Evolutionary conservation across 1,140 invertebrate species (phyloP).

Genomic region (Hycleus phaleratus): DNA sequence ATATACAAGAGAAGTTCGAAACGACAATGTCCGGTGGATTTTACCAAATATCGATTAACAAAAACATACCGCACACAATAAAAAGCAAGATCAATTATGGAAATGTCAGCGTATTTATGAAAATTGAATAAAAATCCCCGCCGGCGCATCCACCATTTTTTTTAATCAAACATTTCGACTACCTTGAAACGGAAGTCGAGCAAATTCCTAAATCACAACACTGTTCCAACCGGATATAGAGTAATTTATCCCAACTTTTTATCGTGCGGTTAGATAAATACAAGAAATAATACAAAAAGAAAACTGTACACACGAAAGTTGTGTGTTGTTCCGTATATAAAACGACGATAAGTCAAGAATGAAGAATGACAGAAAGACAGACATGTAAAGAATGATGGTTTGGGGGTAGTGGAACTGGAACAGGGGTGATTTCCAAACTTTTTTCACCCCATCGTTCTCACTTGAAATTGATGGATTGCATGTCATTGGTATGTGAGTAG

Average conservation of each 20-base stretch:
- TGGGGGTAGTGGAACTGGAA: too few relatives aligned
- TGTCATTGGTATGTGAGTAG: slow-evolving; percentile 11
- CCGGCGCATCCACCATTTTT: neutral
- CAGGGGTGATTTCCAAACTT: slow-evolving; percentile 13
- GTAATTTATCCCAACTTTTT: slow-evolving; percentile 3
- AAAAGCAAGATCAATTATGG: neutral
- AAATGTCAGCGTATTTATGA: neutral
- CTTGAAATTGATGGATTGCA: slow-evolving; percentile 23
- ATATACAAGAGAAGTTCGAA: slow-evolving; percentile 1
- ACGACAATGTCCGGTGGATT: too few relatives aligned
- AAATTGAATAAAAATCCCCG: neutral
- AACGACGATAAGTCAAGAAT: slow-evolving; percentile 22
- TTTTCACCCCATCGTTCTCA: neutral
- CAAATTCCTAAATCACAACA: too few relatives aligned
- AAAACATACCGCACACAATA: neutral
- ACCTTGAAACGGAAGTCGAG: too few relatives aligned
- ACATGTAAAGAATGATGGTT: slow-evolving; percentile 16
- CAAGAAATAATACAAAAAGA: neutral
- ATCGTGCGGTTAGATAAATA: too few relatives aligned
- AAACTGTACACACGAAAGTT: slow-evolving; percentile 9
- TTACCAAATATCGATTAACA: neutral
- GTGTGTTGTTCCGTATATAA: slow-evolving; percentile 6
- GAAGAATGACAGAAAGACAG: slow-evolving; percentile 17
- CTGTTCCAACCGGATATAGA: neutral
- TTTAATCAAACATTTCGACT: too few relatives aligned